Evolutionary conservation across 2,888 invertebrate genomes (phyloP), one percentile per base, ranked within the genome.

Genomic region (Sipha maydis): DNA sequence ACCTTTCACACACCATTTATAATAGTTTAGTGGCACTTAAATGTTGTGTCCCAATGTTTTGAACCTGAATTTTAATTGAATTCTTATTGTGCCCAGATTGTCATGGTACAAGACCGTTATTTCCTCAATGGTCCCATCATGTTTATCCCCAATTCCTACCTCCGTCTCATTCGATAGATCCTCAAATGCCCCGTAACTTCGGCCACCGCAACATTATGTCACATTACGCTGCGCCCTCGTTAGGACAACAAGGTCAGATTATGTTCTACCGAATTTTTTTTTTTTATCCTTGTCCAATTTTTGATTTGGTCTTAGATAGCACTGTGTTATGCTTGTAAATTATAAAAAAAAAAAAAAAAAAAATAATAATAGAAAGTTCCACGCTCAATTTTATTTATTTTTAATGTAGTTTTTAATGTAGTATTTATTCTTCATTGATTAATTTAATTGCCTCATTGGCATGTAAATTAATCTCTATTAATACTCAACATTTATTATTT

Each of bases 51-150:
- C 83, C 54, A 82, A 75, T 82, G 34, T 71, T 71, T 86, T 79
- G 78, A 79, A 86, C 54, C 48, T 41, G 25, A 28, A 84, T 89
- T 85, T 89, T 84, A 85, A 89, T 77, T 56, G 21, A 76, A 84
- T 54, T 89, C 73, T 86, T 78, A 82, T 88, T 88, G 82, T 88
- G 75, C 80, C 85, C 90, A 90, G 90, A 90, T 90, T 90, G 90
- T 90, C 90, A 90, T 90, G 91, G 95, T 92, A 94, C 95, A 92
- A 94, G 96, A 92, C 97, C 97, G 91, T 94, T 97, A 92, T 97
- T 97, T 93, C 97, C 97, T 91, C 97, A 97, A 94, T 97, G 97
- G 97, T 97, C 97, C 91, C 97, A 97, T 93, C 97, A 97, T 94
- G 97, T 97, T 92, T 97, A 97, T 93, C 97, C 97, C 91, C 97